phyloP scores from a whole-genome alignment of 1,140 invertebrate species.

The Saccostrea echinata region DNA sequence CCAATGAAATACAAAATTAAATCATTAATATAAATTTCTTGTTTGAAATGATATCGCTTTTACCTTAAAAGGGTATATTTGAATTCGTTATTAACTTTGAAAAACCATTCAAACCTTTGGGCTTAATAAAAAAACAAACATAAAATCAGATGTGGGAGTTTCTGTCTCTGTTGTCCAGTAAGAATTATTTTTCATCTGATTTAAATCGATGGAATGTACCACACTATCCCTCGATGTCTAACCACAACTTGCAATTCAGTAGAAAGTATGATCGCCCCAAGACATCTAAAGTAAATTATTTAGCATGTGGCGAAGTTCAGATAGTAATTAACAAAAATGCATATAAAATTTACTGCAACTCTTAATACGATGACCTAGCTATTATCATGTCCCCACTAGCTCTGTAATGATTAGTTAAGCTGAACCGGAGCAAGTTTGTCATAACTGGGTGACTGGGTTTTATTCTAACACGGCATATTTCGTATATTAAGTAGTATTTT shows the following conservation, averaged over 20 bases:
- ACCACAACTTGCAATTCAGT: neutral
- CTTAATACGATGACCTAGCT: neutral
- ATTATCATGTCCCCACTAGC: neutral
- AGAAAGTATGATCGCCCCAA: neutral
- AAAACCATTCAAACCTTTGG: neutral
- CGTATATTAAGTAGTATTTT: too few species aligned
- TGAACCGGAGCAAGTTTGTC: neutral
- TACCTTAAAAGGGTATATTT: neutral
- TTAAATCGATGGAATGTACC: neutral
- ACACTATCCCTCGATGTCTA: neutral
- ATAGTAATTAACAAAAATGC: neutral
- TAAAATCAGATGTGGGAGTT: neutral
- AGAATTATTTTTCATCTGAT: neutral
- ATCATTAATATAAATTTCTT: too few species aligned
- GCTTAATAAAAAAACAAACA: neutral
- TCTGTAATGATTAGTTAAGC: neutral
- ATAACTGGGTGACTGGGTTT: neutral
- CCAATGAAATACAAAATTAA: too few species aligned
- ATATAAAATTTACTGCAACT: neutral
- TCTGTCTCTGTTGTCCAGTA: neutral
- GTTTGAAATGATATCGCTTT: neutral
- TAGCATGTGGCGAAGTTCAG: neutral
- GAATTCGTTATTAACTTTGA: neutral
- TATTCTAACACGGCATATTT: neutral
- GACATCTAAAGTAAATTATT: neutral